Conservation (phyloP, 1,140 invertebrate genomes). For the Elymnias hypermnestra region DNA sequence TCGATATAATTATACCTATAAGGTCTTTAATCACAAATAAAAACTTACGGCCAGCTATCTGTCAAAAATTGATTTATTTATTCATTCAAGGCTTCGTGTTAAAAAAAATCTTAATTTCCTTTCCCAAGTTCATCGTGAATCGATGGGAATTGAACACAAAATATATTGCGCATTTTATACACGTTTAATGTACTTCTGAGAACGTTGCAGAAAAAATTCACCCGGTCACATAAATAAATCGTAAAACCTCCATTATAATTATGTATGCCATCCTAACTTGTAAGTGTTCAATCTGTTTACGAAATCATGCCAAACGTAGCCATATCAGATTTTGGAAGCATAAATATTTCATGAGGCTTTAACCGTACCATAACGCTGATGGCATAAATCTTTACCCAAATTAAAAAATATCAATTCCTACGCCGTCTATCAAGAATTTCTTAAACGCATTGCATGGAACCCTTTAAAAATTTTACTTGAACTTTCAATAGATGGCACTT, state of each 20-base stretch:
- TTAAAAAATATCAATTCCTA: too few relatives aligned
- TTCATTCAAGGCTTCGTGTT: too few relatives aligned
- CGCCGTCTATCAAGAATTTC: constrained; percentile 15
- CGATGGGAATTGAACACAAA: not conserved
- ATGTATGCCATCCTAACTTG: constrained; percentile 34
- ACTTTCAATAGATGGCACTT: too few relatives aligned
- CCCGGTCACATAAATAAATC: constrained; percentile 31
- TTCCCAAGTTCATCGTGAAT: not conserved
- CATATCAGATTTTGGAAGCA: constrained; percentile 46
- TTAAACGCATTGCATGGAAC: too few relatives aligned
- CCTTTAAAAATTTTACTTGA: too few relatives aligned
- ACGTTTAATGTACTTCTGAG: not conserved
- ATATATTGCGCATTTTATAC: not conserved
- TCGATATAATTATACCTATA: too few relatives aligned
- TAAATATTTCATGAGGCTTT: constrained; percentile 59
- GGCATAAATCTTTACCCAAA: constrained; percentile 54
- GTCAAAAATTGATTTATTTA: too few relatives aligned
- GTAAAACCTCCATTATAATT: constrained; percentile 28
- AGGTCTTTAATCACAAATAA: too few relatives aligned
- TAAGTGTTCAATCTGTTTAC: constrained; percentile 45
- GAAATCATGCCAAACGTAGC: constrained; percentile 55
- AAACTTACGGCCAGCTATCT: too few relatives aligned
- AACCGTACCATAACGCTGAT: constrained; percentile 50
- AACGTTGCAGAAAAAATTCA: constrained; percentile 1
- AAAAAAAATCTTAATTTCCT: too few relatives aligned